Evolutionary conservation across 2,113 vertebrate species (phyloP), one percentile per base, ranked within the genome.

Genomic region (Vulpes lagopus): DNA sequence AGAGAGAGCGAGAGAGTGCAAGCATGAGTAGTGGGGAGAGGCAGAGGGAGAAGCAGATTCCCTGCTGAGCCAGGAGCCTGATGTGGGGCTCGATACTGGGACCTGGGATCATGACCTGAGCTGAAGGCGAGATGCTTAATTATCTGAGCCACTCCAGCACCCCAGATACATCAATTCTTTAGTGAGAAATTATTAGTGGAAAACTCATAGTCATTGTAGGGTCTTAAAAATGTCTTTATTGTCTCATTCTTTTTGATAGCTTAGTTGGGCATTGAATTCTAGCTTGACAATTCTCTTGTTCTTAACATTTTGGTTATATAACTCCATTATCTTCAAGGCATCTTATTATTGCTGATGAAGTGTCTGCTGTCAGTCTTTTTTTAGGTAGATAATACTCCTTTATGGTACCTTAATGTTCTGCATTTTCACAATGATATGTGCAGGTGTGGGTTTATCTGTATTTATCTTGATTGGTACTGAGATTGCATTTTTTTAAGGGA

Each of bases 291-390:
- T 89, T 89, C 57, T 60, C 49, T 78, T 51, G 25, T 51, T 78
- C 89, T 93, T 88, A 80, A 93, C 17, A 62, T 35, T 96, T 79
- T 95, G 53, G 73, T 53, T 59, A 55, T 89, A n/a, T 15, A 69
- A 83, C 20, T 94, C 59, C 69, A 62, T 87, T 88, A 55, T 78
- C 87, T 88, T 97, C 35, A 91, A 84, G 53, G 55, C n/a, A 53
- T 95, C 76, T 93, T 93, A 2, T 92, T 94, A 64, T 43, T 96
- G 69, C 27, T 89, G 65, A 64, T 93, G 22, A 93, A 93, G 30
- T 89, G 23, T 82, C 43, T 95, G 17, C 32, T 87, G 9, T 94
- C 27, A 94, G 8, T 90, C 55, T 95, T 82, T 73, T 91, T 86
- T 76, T 74, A 51, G 71, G 27, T 80, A 83, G 82, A 25, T 80